Evolutionary conservation across 2,113 vertebrate genomes (phyloP), one percentile per base, ranked within the genome.

Genomic region (Peucedramus taeniatus): DNA sequence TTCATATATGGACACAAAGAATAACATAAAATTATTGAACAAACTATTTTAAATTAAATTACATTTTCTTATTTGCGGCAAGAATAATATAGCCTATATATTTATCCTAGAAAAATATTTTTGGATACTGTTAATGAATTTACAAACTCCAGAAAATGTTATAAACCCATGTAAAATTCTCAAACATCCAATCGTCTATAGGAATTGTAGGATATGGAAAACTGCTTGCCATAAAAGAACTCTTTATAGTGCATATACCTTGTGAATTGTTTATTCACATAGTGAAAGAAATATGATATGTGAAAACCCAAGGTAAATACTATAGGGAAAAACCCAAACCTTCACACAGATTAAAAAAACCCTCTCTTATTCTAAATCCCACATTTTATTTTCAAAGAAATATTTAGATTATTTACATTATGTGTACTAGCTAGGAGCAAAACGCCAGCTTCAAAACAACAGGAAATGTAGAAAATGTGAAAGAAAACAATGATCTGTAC

Each of bases 261-360:
- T 13, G 10, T 22, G 18, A 79, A 76, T 64, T 90, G 7, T 68
- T 92, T 80, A 68, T 44, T 80, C 37, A 64, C 6, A 18, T 8
- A 37, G 31, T 56, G 42, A 60, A 68, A 85, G 18, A 87, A 88
- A 78, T 39, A 53, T 1, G 5, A 17, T n/a, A 64, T 11, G 7
- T 69, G 37, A 72, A 80, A 66, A 81, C 13, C 0, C 5, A 74
- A 19, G 9, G 6, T 39, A 53, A 83, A 77, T 65, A 72, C 21
- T 12, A 49, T 24, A 5, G 7, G 8, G 15, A 3, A 51, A 76
- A 84, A 3, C 0, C 0, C 10, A 69, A 64, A 60, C 2, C 7
- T 75, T 80, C 68, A 65, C 6, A 44, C 3, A 44, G 27, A 31
- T 69, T 20, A 8, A 49, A 76, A 87, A 71, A 71, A 21, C 1